A percentile compares a stretch with the other conserved stretches of the same genome.
These are phyloP conservation scores for Mola mola DNA, from an alignment of 2,113 vertebrate species.

Conservation along the genomic window DNA sequence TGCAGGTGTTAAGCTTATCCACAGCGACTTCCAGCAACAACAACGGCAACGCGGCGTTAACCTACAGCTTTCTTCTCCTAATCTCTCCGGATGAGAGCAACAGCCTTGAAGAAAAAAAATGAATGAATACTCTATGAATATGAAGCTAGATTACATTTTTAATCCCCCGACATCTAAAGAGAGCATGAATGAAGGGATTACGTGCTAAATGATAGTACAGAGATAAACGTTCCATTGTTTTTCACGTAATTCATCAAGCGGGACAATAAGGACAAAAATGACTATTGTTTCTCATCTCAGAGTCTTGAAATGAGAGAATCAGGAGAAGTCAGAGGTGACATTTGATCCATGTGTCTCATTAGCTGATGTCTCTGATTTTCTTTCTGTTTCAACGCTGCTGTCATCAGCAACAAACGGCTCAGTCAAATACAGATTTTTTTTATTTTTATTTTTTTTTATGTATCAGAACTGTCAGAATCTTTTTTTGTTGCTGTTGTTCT, in stretches of 20 bases:
- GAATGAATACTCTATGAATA: constrained; percentile 15
- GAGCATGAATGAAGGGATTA: constrained; percentile 20
- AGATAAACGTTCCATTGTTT: no score
- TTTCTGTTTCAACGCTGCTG: not conserved
- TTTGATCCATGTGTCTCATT: not conserved
- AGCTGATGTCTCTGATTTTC: not conserved
- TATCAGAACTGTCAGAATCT: no score
- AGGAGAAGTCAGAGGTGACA: not conserved
- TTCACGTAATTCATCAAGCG: no score
- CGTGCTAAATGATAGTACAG: constrained; percentile 4
- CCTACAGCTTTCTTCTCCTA: not conserved
- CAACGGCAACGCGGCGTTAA: not conserved
- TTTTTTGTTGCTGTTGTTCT: no score
- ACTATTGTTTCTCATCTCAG: not conserved
- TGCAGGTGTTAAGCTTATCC: constrained; percentile 21
- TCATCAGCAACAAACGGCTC: constrained; percentile 9
- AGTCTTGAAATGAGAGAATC: not conserved
- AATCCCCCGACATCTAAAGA: not conserved
- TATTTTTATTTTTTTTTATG: no score
- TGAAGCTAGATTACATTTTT: not conserved
- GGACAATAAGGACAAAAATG: not conserved
- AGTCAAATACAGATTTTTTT: no score
- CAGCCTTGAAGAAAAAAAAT: not conserved
- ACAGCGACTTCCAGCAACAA: constrained; percentile 10
- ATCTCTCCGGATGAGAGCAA: constrained; percentile 17